phyloP scores from a whole-genome alignment of 2,113 vertebrate genomes.

The Aegithalos caudatus region DNA sequence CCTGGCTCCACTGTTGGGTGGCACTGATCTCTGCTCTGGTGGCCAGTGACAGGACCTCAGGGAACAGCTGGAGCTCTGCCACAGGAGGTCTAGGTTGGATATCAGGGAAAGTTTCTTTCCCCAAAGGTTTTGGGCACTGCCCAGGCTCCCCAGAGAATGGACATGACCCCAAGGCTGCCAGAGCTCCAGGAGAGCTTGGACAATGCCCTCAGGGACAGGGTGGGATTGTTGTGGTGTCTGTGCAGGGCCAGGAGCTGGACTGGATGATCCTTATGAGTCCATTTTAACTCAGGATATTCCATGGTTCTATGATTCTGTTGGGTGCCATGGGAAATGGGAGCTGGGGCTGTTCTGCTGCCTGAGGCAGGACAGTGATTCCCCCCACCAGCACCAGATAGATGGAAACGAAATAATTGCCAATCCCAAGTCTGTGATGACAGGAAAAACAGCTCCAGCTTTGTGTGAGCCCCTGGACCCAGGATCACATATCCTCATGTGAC shows the following conservation, averaged over 20 bases:
- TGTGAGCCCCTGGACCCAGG: not conserved
- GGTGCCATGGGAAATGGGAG: not conserved
- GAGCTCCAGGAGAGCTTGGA: fast-evolving
- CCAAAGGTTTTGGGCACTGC: not conserved
- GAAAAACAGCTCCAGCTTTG: not conserved
- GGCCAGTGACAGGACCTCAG: not conserved
- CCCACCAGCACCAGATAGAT: not conserved
- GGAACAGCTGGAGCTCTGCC: fast-evolving
- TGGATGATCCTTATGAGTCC: not conserved
- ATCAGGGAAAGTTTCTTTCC: not conserved
- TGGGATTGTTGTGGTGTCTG: not conserved
- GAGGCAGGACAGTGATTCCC: not conserved
- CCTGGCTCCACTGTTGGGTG: not conserved
- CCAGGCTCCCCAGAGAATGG: not conserved
- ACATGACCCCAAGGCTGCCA: not conserved
- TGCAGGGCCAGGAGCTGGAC: not conserved
- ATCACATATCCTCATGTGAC: not conserved
- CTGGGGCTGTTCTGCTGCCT: not conserved
- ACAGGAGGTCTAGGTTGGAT: not conserved
- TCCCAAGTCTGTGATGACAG: not conserved
- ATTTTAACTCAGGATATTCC: not conserved
- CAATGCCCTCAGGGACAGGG: fast-evolving
- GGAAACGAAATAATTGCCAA: not conserved
- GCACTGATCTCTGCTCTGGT: not conserved
- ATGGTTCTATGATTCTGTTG: fast-evolving